phyloP scores from a whole-genome alignment of 2,797 vertebrate genomes.

The Delichon dasypus region DNA sequence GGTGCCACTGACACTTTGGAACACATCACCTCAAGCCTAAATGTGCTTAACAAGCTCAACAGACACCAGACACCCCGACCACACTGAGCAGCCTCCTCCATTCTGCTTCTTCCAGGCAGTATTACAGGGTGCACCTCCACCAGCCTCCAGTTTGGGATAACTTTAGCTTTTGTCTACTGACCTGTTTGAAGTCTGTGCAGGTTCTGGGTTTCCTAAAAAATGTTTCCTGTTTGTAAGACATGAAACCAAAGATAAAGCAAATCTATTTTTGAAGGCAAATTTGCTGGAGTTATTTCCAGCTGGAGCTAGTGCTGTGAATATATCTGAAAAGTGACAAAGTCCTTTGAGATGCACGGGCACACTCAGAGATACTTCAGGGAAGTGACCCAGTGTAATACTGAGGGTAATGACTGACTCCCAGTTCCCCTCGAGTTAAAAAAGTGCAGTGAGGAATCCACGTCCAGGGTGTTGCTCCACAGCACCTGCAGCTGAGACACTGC shows the following conservation, averaged over 20 bases:
- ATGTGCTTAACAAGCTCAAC: slow-evolving; percentile 39
- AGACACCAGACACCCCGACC: background rate
- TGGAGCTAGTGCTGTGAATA: background rate
- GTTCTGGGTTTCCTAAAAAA: background rate
- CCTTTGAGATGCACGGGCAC: background rate
- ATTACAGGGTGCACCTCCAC: background rate
- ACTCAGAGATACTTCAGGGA: background rate
- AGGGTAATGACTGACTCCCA: background rate
- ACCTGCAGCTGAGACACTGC: background rate
- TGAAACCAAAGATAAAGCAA: background rate
- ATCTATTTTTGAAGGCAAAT: background rate
- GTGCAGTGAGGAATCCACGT: background rate
- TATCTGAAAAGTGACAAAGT: background rate
- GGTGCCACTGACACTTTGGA: slow-evolving; percentile 15
- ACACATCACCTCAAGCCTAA: slow-evolving; percentile 20
- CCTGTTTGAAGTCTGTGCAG: background rate
- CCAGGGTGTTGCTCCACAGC: background rate
- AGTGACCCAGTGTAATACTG: background rate
- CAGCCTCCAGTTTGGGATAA: background rate
- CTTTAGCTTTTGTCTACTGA: background rate
- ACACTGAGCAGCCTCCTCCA: background rate
- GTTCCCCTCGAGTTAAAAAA: background rate
- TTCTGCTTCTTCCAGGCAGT: background rate
- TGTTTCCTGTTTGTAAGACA: background rate
- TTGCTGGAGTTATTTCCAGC: background rate